Base-by-base conservation (phyloP, 1,140 invertebrate genomes). In the Drosophila mayri region DNA sequence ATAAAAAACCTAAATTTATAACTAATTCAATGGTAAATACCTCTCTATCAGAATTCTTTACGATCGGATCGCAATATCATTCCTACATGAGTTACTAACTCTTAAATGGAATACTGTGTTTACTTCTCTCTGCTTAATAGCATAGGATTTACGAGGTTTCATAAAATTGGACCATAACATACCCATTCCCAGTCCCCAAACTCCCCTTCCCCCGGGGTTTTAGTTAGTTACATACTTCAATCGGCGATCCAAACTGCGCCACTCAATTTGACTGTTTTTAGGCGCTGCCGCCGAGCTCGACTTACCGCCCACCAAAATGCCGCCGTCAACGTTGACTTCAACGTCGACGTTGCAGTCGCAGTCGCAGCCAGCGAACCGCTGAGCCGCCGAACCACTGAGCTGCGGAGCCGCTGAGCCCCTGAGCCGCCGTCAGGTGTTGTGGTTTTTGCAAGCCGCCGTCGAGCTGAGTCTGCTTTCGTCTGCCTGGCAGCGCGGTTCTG, bases 401-500 rank as follows among this genome's bases (percentile, higher is more conserved):
- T 40, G 18, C 50, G 4, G 50, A 47, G 18, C 67, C 57, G 49
- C 49, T 58, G 57, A 46, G n/a, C 65, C 55, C 41, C 47, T 57
- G 65, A 46, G 74, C 70, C 71, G 79, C 57, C 47, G 77, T 86
- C 83, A 88, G 85, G 85, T 88, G 85, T 90, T 90, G 81, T 88
- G 77, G 85, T 90, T 90, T 88, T 88, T 85, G 85, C 85, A 85
- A 88, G 86, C 81, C 68, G 59, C 77, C 28, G 32, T 81, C 55
- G 55, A 81, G 72, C 67, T 88, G 81, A 88, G 85, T 88, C 81
- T 84, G 74, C 75, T 88, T 88, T 88, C 81, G 85, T 90, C 85
- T 88, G 85, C 81, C 77, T 81, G 77, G 85, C 77, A 90, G 85
- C 85, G 85, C 81, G 85, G 85, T 88, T 88, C 85, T 88, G 85